Evolutionary conservation across 2,113 vertebrate species (phyloP).

Genomic region (Serilophus lunatus): DNA sequence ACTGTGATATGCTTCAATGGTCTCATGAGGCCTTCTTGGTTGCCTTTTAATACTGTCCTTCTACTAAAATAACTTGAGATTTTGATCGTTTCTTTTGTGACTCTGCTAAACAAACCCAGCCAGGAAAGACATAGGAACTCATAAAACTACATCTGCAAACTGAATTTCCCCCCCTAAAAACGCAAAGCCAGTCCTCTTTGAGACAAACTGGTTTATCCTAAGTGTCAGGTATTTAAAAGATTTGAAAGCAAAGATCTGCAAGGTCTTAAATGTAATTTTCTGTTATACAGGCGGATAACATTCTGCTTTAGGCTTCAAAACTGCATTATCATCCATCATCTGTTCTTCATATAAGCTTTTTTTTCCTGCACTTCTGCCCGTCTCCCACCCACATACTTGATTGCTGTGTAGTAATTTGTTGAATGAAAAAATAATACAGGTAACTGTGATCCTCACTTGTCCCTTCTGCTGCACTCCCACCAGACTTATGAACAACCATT

Average conservation of each 20-base stretch:
- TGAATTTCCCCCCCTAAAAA: rapidly evolving
- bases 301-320: background rate
- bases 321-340: background rate
- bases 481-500: background rate
- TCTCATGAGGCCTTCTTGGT: background rate
- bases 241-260: background rate
- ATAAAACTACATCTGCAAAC: background rate
- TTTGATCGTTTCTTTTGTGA: background rate
- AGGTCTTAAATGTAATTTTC: background rate
- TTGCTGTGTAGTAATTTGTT: background rate
- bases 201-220: background rate
- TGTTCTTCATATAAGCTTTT: background rate
- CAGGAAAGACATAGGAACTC: background rate
- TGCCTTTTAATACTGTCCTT: background rate
- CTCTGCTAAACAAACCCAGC: background rate
- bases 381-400: background rate
- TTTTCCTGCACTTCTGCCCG: background rate
- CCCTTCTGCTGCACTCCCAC: background rate
- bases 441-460: rapidly evolving
- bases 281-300: background rate
- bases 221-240: background rate
- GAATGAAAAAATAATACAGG: rapidly evolving
- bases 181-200: background rate
- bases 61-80: background rate
- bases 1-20: background rate